Conservation (phyloP, 2,113 vertebrate species). For the Callionymus lyra region DNA sequence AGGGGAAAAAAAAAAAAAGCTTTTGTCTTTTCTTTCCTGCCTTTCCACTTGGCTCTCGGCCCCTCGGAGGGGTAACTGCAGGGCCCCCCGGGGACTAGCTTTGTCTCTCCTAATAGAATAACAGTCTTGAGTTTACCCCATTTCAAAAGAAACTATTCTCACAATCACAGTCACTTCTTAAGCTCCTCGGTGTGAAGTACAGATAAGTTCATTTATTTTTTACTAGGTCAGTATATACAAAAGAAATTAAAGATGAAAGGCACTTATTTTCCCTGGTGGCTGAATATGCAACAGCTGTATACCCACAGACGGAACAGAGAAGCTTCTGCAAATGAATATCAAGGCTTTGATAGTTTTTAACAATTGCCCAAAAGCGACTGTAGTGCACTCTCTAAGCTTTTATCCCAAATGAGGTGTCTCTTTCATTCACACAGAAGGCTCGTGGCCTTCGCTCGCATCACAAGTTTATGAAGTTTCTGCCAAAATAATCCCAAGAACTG, state of each 20-base stretch:
- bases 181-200: constrained; percentile 24
- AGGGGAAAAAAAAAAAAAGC: constrained; percentile 18
- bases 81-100: constrained; percentile 48
- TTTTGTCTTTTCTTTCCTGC: constrained; percentile 19
- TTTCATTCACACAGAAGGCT: constrained; percentile 14
- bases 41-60: constrained; percentile 14
- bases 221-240: constrained; percentile 51
- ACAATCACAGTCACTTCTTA: constrained; percentile 41
- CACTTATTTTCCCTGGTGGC: constrained; percentile 38
- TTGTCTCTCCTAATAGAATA: constrained; percentile 59
- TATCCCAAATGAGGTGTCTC: constrained; percentile 23
- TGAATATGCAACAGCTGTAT: constrained; percentile 24
- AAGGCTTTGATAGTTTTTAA: constrained; percentile 37
- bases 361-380: constrained; percentile 39
- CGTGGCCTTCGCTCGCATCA: too few relatives aligned
- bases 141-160: constrained; percentile 51
- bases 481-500: too few relatives aligned
- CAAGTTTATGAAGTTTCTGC: too few relatives aligned
- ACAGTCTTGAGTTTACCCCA: constrained; percentile 44
- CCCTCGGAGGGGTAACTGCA: constrained; percentile 50
- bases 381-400: constrained; percentile 41
- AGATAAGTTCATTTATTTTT: constrained; percentile 49
- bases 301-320: constrained; percentile 27
- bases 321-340: constrained; percentile 44
- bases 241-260: constrained; percentile 54